A percentile compares a stretch with the other conserved stretches of the same genome.
Evolutionary conservation across 2,113 vertebrate genomes (phyloP).

Genomic region (Ceyx margarethae): DNA sequence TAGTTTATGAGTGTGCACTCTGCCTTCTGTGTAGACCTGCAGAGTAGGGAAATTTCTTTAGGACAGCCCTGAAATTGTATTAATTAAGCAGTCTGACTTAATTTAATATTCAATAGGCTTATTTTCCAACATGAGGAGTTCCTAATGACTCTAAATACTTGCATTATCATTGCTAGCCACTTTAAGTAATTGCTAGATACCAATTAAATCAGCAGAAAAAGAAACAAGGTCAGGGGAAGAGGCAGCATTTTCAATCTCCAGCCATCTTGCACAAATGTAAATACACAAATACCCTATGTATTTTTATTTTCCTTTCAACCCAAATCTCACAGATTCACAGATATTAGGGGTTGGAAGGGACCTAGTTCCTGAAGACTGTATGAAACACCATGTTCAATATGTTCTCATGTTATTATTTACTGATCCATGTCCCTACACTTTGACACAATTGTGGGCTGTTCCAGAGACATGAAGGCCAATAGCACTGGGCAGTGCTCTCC

Average conservation of each 20-base stretch:
- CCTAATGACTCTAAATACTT: constrained; percentile 49
- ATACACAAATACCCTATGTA: not conserved
- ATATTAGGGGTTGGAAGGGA: no score
- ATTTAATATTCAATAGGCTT: constrained; percentile 49
- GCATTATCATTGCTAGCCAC: not conserved
- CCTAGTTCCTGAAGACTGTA: not conserved
- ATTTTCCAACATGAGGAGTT: constrained; percentile 30
- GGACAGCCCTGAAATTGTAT: not conserved
- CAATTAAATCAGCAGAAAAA: constrained; percentile 25
- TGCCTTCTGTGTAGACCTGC: not conserved
- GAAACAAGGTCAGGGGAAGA: not conserved
- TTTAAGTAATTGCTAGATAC: constrained; percentile 35
- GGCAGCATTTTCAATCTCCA: not conserved
- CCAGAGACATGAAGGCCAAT: not conserved
- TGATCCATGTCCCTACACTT: fast-evolving
- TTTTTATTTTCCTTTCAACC: not conserved
- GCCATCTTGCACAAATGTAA: not conserved
- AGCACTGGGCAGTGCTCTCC: not conserved
- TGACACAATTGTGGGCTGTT: not conserved
- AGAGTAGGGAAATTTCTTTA: not conserved
- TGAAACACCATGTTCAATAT: not conserved
- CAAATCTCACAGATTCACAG: not conserved
- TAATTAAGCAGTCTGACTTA: constrained; percentile 50
- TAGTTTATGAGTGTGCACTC: not conserved
- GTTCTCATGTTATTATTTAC: not conserved